Conservation (phyloP, 2,888 invertebrate genomes). For the Seira ritae region DNA sequence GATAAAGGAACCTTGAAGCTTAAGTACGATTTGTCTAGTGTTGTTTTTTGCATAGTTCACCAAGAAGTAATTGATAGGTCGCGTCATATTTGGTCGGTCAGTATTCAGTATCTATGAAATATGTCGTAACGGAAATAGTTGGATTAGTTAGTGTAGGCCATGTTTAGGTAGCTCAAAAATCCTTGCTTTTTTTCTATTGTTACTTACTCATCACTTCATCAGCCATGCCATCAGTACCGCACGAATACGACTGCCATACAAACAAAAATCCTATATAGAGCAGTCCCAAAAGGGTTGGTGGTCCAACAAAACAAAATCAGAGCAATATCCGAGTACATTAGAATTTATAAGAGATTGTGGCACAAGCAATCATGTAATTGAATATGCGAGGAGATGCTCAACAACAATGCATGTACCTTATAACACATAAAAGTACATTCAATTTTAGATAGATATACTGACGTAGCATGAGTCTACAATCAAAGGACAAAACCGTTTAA, state of each 20-base stretch:
- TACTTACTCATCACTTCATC: too few species aligned
- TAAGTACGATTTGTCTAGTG: background rate
- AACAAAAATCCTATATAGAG: background rate
- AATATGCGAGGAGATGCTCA: background rate
- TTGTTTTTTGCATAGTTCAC: background rate
- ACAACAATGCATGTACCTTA: too few species aligned
- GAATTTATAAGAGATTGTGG: background rate
- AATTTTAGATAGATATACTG: too few species aligned
- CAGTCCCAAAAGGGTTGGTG: background rate
- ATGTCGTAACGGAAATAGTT: slow-evolving; percentile 62
- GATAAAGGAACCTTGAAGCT: background rate
- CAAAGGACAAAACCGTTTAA: background rate
- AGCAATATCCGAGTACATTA: slow-evolving; percentile 11
- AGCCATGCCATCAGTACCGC: too few species aligned
- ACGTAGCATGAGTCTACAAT: too few species aligned
- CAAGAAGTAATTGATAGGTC: slow-evolving; percentile 47
- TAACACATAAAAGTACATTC: too few species aligned
- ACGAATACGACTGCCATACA: background rate
- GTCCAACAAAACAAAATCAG: background rate
- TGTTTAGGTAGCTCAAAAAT: slow-evolving; percentile 14
- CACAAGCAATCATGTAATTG: background rate
- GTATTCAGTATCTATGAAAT: slow-evolving; percentile 32
- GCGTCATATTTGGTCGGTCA: slow-evolving; percentile 48
- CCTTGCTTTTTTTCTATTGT: slow-evolving; percentile 6
- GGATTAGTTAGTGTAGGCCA: slow-evolving; percentile 57